A percentile compares a stretch with the other conserved stretches of the same genome.
These are phyloP conservation scores for Dicerorhinus sumatrensis DNA, from an alignment of 2,113 vertebrate species.

Conservation along the genomic window DNA sequence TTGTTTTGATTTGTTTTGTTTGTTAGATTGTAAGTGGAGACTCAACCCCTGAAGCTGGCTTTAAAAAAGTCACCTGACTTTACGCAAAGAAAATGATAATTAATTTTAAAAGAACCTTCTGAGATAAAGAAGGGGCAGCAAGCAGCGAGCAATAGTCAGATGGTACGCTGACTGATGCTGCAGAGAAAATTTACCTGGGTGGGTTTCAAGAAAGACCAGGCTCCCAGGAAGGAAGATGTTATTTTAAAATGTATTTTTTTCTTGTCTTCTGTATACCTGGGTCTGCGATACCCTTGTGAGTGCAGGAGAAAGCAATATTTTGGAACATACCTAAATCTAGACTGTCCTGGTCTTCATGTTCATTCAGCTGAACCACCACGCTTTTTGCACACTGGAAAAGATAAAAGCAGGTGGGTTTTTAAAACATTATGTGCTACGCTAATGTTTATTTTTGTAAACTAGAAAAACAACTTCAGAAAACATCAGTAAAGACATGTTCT, in stretches of 20 bases:
- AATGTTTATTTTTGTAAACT: not conserved
- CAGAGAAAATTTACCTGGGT: not conserved
- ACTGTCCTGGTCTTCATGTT: slow-evolving; percentile 45
- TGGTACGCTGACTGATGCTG: not conserved
- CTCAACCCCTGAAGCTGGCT: not conserved
- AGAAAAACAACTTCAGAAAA: not conserved
- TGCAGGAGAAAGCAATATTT: not conserved
- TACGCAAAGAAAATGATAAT: no score
- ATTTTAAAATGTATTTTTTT: not conserved
- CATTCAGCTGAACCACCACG: slow-evolving; percentile 16
- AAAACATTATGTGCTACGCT: not conserved
- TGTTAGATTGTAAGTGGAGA: not conserved
- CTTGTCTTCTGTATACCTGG: not conserved
- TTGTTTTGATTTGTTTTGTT: not conserved
- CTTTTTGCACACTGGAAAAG: slow-evolving; percentile 61
- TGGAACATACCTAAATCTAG: slow-evolving; percentile 72
- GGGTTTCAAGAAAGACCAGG: not conserved
- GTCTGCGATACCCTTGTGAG: not conserved
- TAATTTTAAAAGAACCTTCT: no score
- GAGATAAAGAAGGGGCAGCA: no score
- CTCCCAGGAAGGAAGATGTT: not conserved
- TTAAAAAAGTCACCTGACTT: no score
- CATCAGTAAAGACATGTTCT: not conserved
- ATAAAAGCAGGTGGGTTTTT: slow-evolving; percentile 27
- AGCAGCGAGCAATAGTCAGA: no score